A percentile compares a stretch with the other conserved stretches of the same genome.
Conservation (phyloP, 2,113 vertebrate genomes). For the Nycticebus coucang region DNA sequence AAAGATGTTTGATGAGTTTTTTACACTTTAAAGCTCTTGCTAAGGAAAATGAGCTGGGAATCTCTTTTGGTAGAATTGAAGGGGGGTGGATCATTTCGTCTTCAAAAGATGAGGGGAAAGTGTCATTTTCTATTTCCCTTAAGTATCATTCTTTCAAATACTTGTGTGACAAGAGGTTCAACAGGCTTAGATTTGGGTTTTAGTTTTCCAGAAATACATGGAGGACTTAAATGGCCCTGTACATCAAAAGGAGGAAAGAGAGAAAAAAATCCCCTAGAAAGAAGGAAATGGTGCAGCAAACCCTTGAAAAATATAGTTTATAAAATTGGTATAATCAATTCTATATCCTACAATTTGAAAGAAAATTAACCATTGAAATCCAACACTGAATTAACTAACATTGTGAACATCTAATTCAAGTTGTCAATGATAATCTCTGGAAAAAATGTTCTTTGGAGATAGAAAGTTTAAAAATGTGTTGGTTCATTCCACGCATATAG, state of each 20-base stretch:
- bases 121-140: conserved; percentile 87
- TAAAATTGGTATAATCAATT: conserved; percentile 66
- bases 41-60: conserved; percentile 86
- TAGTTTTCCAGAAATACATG: conserved; percentile 78
- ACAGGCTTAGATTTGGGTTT: conserved; percentile 82
- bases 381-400: conserved; percentile 51
- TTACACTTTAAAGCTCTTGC: conserved; percentile 86
- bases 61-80: conserved; percentile 82
- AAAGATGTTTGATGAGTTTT: conserved; percentile 87
- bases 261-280: conserved; percentile 33
- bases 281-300: conserved; percentile 68
- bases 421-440: conserved; percentile 55
- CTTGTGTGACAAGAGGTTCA: conserved; percentile 84
- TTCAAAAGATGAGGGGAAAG: conserved; percentile 84
- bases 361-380: conserved; percentile 56
- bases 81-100: conserved; percentile 74
- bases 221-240: conserved; percentile 72
- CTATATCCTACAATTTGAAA: conserved; percentile 54
- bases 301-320: conserved; percentile 66
- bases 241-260: conserved; percentile 66
- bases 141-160: conserved; percentile 84
- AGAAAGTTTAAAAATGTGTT: not conserved
- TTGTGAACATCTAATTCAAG: conserved; percentile 54
- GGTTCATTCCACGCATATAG: not conserved
- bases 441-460: conserved; percentile 13